A percentile compares a stretch with the other conserved stretches of the same genome.
Evolutionary conservation across 2,888 invertebrate species (phyloP).

Genomic region (Athetis lepigone): DNA sequence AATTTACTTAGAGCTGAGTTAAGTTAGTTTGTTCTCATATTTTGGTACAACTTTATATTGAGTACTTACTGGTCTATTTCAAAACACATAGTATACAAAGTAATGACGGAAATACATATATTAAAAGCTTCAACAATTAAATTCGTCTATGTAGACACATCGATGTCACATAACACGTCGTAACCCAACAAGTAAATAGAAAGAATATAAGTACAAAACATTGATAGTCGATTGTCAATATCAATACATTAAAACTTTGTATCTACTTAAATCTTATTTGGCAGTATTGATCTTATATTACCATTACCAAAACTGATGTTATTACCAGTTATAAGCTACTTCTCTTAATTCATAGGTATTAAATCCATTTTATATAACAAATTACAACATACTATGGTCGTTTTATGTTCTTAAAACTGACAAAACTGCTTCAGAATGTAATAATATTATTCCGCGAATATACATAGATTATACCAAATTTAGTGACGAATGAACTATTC

Average conservation of each 20-base stretch:
- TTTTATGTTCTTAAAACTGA: slow-evolving; percentile 70
- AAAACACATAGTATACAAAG: slow-evolving; percentile 43
- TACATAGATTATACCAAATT: slow-evolving; percentile 76
- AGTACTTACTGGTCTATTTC: slow-evolving; percentile 56
- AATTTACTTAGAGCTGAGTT: slow-evolving; percentile 80
- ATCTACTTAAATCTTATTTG: slow-evolving; percentile 86
- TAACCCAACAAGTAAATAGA: slow-evolving; percentile 70
- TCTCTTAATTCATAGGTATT: slow-evolving; percentile 79
- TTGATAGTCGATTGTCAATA: slow-evolving; percentile 78
- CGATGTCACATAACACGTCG: slow-evolving; percentile 63
- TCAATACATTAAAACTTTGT: slow-evolving; percentile 85
- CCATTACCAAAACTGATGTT: slow-evolving; percentile 80
- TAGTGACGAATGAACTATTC: slow-evolving; percentile 73
- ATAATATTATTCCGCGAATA: slow-evolving; percentile 73
- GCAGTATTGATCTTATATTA: slow-evolving; percentile 87
- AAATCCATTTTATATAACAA: slow-evolving; percentile 81
- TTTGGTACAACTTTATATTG: slow-evolving; percentile 76
- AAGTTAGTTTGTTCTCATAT: slow-evolving; percentile 72
- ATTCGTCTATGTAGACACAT: slow-evolving; percentile 65
- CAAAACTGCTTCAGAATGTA: slow-evolving; percentile 73
- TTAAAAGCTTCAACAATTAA: slow-evolving; percentile 65
- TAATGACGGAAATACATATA: slow-evolving; percentile 34
- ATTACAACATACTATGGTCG: slow-evolving; percentile 82
- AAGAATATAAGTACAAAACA: slow-evolving; percentile 85
- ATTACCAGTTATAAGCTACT: slow-evolving; percentile 80